Base-by-base conservation (phyloP, 1,140 invertebrate genomes). In the Conus ventricosus region DNA sequence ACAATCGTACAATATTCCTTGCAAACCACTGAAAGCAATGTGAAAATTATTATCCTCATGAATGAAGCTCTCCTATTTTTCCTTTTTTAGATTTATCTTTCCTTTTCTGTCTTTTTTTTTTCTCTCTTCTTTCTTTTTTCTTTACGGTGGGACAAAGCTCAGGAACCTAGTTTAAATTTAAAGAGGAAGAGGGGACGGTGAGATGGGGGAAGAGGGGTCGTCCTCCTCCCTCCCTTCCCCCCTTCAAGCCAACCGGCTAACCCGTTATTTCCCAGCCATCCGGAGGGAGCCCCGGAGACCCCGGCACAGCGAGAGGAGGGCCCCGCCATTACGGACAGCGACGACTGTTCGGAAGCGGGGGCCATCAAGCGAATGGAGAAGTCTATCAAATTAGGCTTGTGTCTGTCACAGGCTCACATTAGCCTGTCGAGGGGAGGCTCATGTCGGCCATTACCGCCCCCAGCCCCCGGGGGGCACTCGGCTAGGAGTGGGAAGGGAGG, bases 311-410 rank as follows among this genome's bases (percentile, higher is more conserved):
- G 76, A 8, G 25, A 10, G 25, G 25, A 78, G 25, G 76, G 25
- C 25, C 76, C 39, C 76, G 17, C 80, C 80, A 81, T 81, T 81
- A 81, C 39, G 80, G 6, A 15, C 17, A 81, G 51, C 80, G 17
- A 51, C 39, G 51, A 81, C 51, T 63, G 80, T 81, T 81, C 80
- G 80, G 80, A 81, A 54, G 51, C 39, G 51, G 67, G 13, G 39
- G 17, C 80, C 80, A 54, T 81, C 80, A 81, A 81, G 80, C 80
- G 51, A 54, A 78, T 6, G 67, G 67, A 23, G 39, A 81, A 81
- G 80, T 81, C 80, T 81, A 81, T 81, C 80, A 81, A 81, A 81
- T 81, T 81, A 81, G 80, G 27, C 76, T 81, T 20, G 39, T 53
- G 80, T 54, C 80, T 81, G 80, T 81, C 80, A 81, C 80, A 53